Evolutionary conservation across 2,113 vertebrate genomes (phyloP).

Genomic region (Anarhynchus alexandrinus): DNA sequence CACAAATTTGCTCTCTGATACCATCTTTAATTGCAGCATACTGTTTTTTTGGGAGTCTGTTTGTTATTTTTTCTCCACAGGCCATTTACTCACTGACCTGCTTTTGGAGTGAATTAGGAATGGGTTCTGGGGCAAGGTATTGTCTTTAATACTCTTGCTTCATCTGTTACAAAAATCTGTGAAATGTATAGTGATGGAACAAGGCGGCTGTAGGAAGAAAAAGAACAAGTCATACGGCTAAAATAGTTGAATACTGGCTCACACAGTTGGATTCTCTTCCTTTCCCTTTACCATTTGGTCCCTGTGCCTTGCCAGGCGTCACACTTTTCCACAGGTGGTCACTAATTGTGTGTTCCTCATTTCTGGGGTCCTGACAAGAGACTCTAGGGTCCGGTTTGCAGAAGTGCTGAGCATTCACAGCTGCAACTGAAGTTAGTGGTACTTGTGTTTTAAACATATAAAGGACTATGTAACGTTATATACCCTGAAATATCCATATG

Average conservation of each 20-base stretch:
- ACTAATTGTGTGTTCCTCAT: slow-evolving; percentile 17
- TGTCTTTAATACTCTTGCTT: not conserved
- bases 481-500: not conserved
- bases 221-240: not conserved
- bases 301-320: slow-evolving; percentile 37
- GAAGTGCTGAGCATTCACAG: slow-evolving; percentile 45
- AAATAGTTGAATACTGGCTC: not conserved
- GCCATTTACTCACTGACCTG: not conserved
- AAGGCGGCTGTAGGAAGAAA: not conserved
- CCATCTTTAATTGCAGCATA: not conserved
- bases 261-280: not conserved
- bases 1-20: not conserved
- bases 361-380: slow-evolving; percentile 23
- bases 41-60: not conserved
- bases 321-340: slow-evolving; percentile 55
- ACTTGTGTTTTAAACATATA: slow-evolving; percentile 20
- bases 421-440: slow-evolving; percentile 35
- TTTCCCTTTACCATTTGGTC: not conserved
- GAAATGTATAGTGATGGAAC: not conserved
- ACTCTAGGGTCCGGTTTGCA: slow-evolving; percentile 22
- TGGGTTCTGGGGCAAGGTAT: not conserved
- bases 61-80: not conserved
- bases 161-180: not conserved
- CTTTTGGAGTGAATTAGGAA: not conserved
- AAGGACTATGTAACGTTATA: slow-evolving; percentile 7